A percentile compares a stretch with the other conserved stretches of the same genome.
phyloP scores from a whole-genome alignment of 1,140 invertebrate genomes.

The Cecropterus lyciades region DNA sequence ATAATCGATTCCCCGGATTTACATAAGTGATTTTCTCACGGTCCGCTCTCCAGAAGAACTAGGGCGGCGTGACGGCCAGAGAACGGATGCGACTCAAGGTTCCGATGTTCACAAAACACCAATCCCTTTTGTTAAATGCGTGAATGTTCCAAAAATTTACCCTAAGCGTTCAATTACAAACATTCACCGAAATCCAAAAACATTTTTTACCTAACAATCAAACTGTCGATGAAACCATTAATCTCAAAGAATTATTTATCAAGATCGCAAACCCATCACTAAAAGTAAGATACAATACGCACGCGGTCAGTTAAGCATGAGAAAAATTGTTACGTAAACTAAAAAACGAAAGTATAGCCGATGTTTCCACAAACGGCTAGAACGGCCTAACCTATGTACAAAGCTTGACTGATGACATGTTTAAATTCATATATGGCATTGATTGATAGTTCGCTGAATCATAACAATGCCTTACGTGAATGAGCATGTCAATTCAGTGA shows the following conservation, averaged over 20 bases:
- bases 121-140: slow-evolving; percentile 27
- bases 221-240: slow-evolving; percentile 3
- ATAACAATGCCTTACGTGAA: slow-evolving; percentile 37
- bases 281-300: slow-evolving; percentile 37
- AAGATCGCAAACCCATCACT: slow-evolving; percentile 8
- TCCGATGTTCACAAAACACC: slow-evolving; percentile 35
- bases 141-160: not conserved
- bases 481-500: slow-evolving; percentile 14
- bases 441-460: slow-evolving; percentile 34
- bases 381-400: slow-evolving; percentile 15
- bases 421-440: slow-evolving; percentile 16
- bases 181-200: too few species aligned
- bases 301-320: slow-evolving; percentile 49
- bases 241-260: not conserved
- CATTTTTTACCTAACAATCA: too few species aligned
- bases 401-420: slow-evolving; percentile 25
- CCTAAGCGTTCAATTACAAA: too few species aligned
- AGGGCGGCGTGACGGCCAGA: slow-evolving; percentile 64
- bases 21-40: slow-evolving; percentile 75
- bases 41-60: slow-evolving; percentile 63
- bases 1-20: slow-evolving; percentile 77
- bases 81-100: slow-evolving; percentile 61
- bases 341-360: slow-evolving; percentile 51
- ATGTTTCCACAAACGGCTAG: slow-evolving; percentile 9
- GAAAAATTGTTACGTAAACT: slow-evolving; percentile 51